Conservation (phyloP, 2,888 invertebrate genomes). For the Philopedon plagiatum region DNA sequence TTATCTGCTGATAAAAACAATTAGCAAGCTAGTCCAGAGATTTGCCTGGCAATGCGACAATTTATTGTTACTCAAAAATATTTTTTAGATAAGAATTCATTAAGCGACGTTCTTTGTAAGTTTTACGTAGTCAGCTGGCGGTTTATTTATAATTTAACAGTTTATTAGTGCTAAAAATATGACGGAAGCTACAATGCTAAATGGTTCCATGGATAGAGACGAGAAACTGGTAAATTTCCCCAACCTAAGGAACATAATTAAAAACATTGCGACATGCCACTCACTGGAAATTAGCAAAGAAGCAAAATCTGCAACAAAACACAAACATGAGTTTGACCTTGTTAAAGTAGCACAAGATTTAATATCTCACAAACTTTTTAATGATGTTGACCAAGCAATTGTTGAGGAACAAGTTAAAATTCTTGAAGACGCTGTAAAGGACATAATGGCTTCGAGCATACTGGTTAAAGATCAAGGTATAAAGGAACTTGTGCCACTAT, state of each 20-base stretch:
- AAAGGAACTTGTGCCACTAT: slow-evolving; percentile 27
- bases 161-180: neutral
- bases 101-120: too few relatives aligned
- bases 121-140: too few relatives aligned
- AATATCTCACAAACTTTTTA: slow-evolving; percentile 10
- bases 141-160: too few relatives aligned
- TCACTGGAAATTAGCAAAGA: slow-evolving; percentile 5
- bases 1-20: too few relatives aligned
- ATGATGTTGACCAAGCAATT: slow-evolving; percentile 3
- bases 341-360: neutral
- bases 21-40: too few relatives aligned
- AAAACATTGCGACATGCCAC: slow-evolving; percentile 15
- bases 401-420: neutral
- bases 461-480: slow-evolving; percentile 33
- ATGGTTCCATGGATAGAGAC: neutral
- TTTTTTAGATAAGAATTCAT: too few relatives aligned
- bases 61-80: too few relatives aligned
- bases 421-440: slow-evolving; percentile 4
- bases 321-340: slow-evolving; percentile 11
- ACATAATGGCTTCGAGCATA: neutral
- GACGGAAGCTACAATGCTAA: neutral
- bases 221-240: neutral
- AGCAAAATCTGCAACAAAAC: neutral
- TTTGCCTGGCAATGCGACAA: too few relatives aligned
- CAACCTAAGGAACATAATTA: slow-evolving; percentile 15